These are phyloP conservation scores for Harmothoe impar DNA, from an alignment of 2,888 invertebrate species.

Conservation along the genomic window DNA sequence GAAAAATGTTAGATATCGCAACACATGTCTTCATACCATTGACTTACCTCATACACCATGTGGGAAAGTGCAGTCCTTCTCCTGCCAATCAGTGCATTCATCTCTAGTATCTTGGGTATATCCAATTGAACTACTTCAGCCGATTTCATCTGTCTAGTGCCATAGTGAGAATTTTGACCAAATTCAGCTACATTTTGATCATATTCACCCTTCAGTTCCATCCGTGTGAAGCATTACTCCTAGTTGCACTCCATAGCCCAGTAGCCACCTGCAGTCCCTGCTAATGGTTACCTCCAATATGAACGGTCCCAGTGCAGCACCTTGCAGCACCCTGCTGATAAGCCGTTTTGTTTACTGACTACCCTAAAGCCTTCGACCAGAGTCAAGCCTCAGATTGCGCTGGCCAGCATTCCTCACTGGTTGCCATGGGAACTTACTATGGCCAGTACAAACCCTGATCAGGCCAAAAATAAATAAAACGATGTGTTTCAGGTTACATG, in stretches of 20 bases:
- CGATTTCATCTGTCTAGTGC: neutral
- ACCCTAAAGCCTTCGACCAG: slow-evolving; percentile 10
- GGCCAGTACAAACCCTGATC: neutral
- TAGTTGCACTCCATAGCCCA: neutral
- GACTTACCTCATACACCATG: too few species aligned
- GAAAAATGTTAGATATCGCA: too few species aligned
- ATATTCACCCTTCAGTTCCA: neutral
- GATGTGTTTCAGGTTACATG: neutral
- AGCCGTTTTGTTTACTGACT: neutral
- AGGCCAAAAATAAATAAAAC: neutral
- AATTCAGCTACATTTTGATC: neutral
- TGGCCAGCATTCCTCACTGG: neutral
- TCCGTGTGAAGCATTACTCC: neutral
- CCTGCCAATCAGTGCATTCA: too few species aligned
- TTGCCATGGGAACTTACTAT: neutral
- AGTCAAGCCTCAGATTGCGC: neutral
- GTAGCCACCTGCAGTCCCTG: neutral
- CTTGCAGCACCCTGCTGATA: slow-evolving; percentile 18
- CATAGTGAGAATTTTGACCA: too few species aligned
- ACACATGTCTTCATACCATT: too few species aligned
- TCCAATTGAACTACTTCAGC: neutral
- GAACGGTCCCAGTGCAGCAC: neutral
- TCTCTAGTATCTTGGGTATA: too few species aligned
- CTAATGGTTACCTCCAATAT: neutral
- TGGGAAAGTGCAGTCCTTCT: too few species aligned